Conservation (phyloP, 2,113 vertebrate genomes). For the Rousettus leschenaultii region DNA sequence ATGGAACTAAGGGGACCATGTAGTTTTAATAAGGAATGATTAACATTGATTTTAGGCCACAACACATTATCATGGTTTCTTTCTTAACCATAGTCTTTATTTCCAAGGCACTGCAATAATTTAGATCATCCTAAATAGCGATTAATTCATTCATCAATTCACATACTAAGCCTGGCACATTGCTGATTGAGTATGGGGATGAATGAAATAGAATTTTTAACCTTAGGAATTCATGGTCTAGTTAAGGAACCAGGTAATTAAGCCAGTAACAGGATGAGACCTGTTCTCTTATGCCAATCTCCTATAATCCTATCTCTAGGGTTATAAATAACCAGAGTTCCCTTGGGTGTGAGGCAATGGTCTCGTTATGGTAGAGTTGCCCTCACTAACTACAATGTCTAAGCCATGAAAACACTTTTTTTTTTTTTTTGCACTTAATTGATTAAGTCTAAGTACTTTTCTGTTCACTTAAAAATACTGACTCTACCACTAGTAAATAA, state of each 20-base stretch:
- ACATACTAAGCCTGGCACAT: not conserved
- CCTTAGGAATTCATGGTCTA: not conserved
- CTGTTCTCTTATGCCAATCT: not conserved
- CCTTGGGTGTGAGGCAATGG: not conserved
- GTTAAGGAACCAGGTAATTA: not conserved
- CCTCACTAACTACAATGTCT: not conserved
- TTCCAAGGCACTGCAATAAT: not conserved
- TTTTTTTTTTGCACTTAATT: not conserved
- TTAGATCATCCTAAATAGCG: conserved; percentile 12
- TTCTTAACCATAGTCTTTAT: conserved; percentile 39
- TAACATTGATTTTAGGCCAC: conserved; percentile 47
- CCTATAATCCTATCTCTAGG: not conserved
- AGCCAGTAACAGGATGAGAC: not conserved
- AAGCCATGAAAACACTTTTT: not conserved
- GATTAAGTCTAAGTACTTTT: not conserved
- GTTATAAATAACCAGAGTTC: not conserved
- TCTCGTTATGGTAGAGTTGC: not conserved
- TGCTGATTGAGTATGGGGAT: not conserved
- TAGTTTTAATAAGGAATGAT: conserved; percentile 33
- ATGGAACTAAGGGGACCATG: not conserved
- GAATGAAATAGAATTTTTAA: not conserved
- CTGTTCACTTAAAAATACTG: not conserved
- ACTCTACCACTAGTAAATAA: not conserved
- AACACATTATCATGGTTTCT: not conserved
- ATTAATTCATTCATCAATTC: conserved; percentile 24